A percentile compares a stretch with the other conserved stretches of the same genome.
These are phyloP conservation scores for Parelbella ahira DNA, from an alignment of 2,888 invertebrate genomes.

Conservation along the genomic window DNA sequence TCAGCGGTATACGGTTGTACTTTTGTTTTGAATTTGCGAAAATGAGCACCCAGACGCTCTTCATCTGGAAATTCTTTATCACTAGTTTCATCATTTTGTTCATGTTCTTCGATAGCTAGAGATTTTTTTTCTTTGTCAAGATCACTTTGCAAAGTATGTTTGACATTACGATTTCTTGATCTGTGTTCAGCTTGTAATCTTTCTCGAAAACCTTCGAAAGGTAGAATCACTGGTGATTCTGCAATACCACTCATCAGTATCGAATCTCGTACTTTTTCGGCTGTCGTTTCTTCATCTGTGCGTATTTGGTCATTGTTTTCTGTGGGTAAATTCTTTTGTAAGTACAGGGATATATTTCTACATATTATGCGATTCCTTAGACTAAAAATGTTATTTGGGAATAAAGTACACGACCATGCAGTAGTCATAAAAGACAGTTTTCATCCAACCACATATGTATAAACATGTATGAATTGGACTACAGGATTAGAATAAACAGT, in stretches of 20 bases:
- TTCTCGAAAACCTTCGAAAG: conserved; percentile 71
- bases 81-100: conserved; percentile 18
- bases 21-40: conserved; percentile 62
- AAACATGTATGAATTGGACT: too few relatives aligned
- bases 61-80: conserved; percentile 58
- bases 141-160: conserved; percentile 36
- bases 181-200: conserved; percentile 58
- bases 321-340: too few relatives aligned
- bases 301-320: conserved; percentile 37
- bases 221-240: conserved; percentile 59
- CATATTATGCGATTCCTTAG: too few relatives aligned
- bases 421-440: too few relatives aligned
- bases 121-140: conserved; percentile 67
- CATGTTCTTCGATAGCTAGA: conserved; percentile 36
- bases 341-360: too few relatives aligned
- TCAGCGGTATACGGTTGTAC: conserved; percentile 63
- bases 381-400: too few relatives aligned
- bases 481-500: too few relatives aligned
- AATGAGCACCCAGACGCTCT: conserved; percentile 73
- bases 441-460: too few relatives aligned
- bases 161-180: conserved; percentile 37
- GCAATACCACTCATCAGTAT: conserved; percentile 55
- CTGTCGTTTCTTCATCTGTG: conserved; percentile 48
- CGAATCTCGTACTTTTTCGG: conserved; percentile 63
- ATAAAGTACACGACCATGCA: too few relatives aligned